Percentiles rank a stretch among this genome's conserved stretches.
These are phyloP conservation scores for Lamprologus speciosus DNA, from an alignment of 2,113 vertebrate species.

Conservation along the genomic window DNA sequence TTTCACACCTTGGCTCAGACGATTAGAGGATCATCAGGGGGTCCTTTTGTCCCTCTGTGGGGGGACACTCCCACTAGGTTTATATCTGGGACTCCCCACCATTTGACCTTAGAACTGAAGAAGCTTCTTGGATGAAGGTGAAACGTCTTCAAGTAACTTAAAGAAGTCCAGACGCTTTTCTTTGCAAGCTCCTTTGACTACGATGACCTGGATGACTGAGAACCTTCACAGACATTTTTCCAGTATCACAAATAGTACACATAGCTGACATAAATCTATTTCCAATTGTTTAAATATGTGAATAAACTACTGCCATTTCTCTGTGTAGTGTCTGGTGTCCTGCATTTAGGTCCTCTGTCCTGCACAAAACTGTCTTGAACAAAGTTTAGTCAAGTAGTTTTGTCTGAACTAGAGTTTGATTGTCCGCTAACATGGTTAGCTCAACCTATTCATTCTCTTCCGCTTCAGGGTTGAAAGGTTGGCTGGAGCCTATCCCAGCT, in stretches of 20 bases:
- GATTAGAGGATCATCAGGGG: too few relatives aligned
- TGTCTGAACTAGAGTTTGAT: not conserved
- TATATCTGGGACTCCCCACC: accelerated
- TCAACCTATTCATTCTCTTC: accelerated
- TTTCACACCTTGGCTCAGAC: too few relatives aligned
- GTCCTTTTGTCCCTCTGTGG: too few relatives aligned
- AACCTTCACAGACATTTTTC: not conserved
- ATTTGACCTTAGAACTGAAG: too few relatives aligned
- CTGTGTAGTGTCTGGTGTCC: not conserved
- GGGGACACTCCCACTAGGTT: too few relatives aligned
- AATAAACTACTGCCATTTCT: not conserved
- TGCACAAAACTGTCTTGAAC: not conserved
- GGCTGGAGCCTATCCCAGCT: not conserved
- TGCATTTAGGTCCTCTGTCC: not conserved
- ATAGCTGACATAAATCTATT: not conserved
- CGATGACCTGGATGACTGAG: too few relatives aligned
- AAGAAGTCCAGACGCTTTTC: too few relatives aligned
- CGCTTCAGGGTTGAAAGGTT: accelerated
- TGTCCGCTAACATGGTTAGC: not conserved
- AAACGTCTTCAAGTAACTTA: accelerated
- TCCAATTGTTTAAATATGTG: not conserved
- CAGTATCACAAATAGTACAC: not conserved
- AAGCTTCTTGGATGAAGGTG: accelerated
- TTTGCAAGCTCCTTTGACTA: too few relatives aligned
- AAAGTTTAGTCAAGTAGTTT: not conserved